Evolutionary conservation across 2,113 vertebrate species (phyloP).

Genomic region (Ceyx cyanopectus): DNA sequence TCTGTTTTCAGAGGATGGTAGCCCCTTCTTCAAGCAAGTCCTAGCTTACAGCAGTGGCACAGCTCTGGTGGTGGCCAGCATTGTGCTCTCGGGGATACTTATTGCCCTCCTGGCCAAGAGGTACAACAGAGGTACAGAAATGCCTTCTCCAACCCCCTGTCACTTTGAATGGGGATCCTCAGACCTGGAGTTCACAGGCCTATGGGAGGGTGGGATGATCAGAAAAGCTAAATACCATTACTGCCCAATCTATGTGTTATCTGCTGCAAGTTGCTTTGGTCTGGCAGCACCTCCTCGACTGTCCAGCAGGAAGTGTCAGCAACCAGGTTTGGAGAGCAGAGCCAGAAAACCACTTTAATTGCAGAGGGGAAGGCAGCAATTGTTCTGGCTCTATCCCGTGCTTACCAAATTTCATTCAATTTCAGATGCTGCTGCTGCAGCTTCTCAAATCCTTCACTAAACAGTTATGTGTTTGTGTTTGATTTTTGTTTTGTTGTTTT

Average conservation of each 20-base stretch:
- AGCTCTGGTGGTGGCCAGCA: not conserved
- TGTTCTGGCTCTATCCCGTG: not conserved
- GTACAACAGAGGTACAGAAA: slow-evolving; percentile 51
- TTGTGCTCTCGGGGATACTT: not conserved
- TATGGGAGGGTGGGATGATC: not conserved
- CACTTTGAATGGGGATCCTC: not conserved
- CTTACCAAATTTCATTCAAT: not conserved
- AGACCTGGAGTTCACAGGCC: not conserved
- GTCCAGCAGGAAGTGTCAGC: not conserved
- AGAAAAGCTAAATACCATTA: not conserved
- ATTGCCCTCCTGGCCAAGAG: slow-evolving; percentile 43
- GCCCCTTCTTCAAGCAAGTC: slow-evolving; percentile 38
- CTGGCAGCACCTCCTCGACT: not conserved
- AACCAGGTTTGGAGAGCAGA: not conserved
- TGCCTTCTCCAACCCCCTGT: fast-evolving
- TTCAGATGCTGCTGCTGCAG: not conserved
- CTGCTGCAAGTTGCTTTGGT: not conserved
- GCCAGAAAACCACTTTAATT: not conserved
- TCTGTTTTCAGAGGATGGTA: slow-evolving; percentile 35
- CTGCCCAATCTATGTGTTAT: not conserved
- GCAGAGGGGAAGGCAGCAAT: not conserved
- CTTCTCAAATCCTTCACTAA: not conserved
- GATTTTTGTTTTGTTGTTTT: not conserved
- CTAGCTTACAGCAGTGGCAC: slow-evolving; percentile 38
- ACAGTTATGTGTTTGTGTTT: not conserved